Evolutionary conservation across 2,888 invertebrate species (phyloP).

Genomic region (Liposcelis brunnea): DNA sequence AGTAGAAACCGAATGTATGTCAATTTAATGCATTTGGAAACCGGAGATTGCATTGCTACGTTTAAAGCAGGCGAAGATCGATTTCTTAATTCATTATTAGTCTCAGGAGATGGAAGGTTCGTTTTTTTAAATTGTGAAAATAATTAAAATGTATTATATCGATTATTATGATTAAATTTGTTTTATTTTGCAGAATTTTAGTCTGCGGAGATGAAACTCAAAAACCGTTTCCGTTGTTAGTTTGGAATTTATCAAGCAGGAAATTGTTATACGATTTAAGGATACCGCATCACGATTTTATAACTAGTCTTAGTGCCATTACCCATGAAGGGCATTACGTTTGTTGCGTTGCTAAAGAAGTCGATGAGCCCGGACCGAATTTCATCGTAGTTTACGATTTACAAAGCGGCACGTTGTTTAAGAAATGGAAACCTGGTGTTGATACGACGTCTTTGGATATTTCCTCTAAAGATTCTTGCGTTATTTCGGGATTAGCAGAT

Average conservation of each 20-base stretch:
- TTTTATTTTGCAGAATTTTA: constrained; percentile 38
- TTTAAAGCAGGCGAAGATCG: constrained; percentile 84
- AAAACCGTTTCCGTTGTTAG: constrained; percentile 75
- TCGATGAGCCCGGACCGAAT: constrained; percentile 64
- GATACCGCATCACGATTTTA: constrained; percentile 77
- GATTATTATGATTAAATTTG: constrained; percentile 5
- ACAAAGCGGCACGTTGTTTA: constrained; percentile 75
- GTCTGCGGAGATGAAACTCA: constrained; percentile 87
- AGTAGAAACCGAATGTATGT: constrained; percentile 51
- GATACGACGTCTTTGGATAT: constrained; percentile 73
- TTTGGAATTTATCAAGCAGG: constrained; percentile 71
- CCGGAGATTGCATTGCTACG: constrained; percentile 64
- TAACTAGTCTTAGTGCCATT: constrained; percentile 67
- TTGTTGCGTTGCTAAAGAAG: constrained; percentile 37
- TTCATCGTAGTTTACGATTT: constrained; percentile 83
- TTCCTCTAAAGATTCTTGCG: constrained; percentile 65
- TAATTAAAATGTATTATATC: background rate
- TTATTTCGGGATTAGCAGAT: constrained; percentile 67
- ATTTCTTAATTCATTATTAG: constrained; percentile 71
- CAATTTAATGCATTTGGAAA: constrained; percentile 30
- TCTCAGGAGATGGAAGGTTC: constrained; percentile 73
- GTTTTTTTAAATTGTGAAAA: constrained; percentile 5
- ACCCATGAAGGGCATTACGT: constrained; percentile 59
- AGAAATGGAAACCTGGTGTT: constrained; percentile 78
- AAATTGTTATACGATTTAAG: constrained; percentile 73